Conservation (phyloP, 2,797 vertebrate genomes). For the Sitta carolinensis region DNA sequence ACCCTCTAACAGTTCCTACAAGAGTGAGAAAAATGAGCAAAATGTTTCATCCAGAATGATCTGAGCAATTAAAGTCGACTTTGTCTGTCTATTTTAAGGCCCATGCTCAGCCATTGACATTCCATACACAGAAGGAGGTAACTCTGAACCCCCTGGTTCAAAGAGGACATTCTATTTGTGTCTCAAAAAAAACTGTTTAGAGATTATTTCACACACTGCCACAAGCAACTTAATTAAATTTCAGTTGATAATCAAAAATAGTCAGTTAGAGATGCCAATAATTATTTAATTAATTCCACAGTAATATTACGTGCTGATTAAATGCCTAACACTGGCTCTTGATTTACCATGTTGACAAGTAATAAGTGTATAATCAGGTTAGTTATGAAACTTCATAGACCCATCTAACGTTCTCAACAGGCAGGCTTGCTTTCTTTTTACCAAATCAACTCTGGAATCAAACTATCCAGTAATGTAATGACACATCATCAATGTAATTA, state of each 20-base stretch:
- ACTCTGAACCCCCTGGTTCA: background rate
- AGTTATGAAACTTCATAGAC: background rate
- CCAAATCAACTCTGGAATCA: background rate
- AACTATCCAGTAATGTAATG: background rate
- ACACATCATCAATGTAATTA: background rate
- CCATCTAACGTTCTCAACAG: background rate
- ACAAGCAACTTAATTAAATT: background rate
- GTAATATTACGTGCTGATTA: background rate
- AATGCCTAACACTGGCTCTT: background rate
- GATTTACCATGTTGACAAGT: conserved; percentile 20
- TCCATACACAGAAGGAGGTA: background rate
- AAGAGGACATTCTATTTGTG: background rate
- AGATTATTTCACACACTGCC: background rate
- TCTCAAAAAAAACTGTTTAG: background rate
- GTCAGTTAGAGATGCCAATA: background rate
- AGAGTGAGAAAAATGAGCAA: background rate
- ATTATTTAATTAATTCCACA: conserved; percentile 3
- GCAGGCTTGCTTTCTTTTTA: background rate
- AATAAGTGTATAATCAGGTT: background rate
- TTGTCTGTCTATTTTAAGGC: background rate
- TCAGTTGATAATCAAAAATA: background rate
- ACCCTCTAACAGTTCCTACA: background rate
- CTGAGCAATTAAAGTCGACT: background rate
- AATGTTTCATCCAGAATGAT: background rate
- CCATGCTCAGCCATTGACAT: background rate